Evolutionary conservation across 2,888 invertebrate genomes (phyloP), one percentile per base, ranked within the genome.

Genomic region (Meganola albula): DNA sequence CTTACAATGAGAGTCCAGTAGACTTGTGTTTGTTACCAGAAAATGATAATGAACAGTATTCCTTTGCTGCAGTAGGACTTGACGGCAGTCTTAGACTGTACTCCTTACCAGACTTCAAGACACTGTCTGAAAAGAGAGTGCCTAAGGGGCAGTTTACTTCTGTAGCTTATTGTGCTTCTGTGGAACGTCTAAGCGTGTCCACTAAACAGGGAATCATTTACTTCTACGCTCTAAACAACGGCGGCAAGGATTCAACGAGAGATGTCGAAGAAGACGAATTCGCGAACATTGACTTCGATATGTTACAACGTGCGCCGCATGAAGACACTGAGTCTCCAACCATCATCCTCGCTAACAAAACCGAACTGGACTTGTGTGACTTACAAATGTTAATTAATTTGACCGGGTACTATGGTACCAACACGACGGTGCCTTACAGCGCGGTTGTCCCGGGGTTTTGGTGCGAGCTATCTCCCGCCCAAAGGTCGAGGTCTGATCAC

Each of bases 371-470:
- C 0, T 66, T 85, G 24, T 67, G 76, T n/a, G 91, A 91, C 59
- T 74, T 94, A 47, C 89, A 90, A 48, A 83, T 88, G 8, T 82
- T 97, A 29, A 91, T 93, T 53, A 88, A 90, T 22, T 74, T 97
- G 34, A 94, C 93, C 2, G 90, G 91, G 43, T 94, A 94, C 59
- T 94, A 94, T 45, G 89, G 89, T 10, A 76, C 75, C 14, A 85
- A 82, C 42, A 76, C 76, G 5, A 78, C 86, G 12, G 80, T 87
- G 39, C 86, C 86, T 26, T 97, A 95, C 68, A 91, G 93, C 31
- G 95, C 96, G 0, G 96, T 95, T 9, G 95, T 96, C 2, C 96
- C 97, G 0, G 92, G 95, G 2, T 97, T 96, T 73, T 97, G 97
- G 97, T 93, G 92, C 47, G 96, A 97, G 71, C 89, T 97, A 57